These are phyloP conservation scores for Luidia sarsii DNA, from an alignment of 53 echinoderm and acorn worm species.

Conservation along the genomic window DNA sequence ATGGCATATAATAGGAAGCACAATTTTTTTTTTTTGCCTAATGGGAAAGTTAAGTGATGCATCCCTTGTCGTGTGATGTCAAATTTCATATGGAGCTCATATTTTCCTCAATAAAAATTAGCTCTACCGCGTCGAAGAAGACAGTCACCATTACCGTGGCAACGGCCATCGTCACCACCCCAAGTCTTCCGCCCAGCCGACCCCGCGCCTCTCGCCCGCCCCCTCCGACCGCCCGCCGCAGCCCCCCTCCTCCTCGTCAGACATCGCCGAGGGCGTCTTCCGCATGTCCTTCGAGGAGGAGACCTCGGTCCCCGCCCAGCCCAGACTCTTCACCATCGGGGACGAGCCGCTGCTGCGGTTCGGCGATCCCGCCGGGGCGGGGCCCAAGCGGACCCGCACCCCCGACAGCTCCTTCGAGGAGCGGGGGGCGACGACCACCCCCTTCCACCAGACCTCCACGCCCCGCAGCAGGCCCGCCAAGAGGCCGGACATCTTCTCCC, in stretches of 20 bases:
- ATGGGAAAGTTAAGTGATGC: too few species aligned
- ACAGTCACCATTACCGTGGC: slow-evolving; percentile 17
- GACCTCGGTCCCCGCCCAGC: slow-evolving; percentile 9
- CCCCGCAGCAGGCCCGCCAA: not conserved
- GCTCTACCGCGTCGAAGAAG: slow-evolving; percentile 35
- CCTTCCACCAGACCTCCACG: slow-evolving; percentile 43
- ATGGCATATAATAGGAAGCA: too few species aligned
- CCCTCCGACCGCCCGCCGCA: slow-evolving; percentile 17
- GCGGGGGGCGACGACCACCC: not conserved
- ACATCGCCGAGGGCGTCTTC: slow-evolving; percentile 25
- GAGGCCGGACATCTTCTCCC: slow-evolving; percentile 37
- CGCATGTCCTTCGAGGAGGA: slow-evolving; percentile 52
- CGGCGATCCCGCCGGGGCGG: not conserved
- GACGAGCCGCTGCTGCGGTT: slow-evolving; percentile 22
- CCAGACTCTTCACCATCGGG: slow-evolving; percentile 28
- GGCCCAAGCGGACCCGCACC: not conserved
- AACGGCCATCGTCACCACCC: slow-evolving; percentile 7
- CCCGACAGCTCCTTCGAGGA: not conserved
- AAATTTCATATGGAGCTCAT: not conserved
- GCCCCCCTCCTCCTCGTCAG: not conserved
- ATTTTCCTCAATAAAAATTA: not conserved
- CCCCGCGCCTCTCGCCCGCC: slow-evolving; percentile 7
- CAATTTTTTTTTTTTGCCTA: too few species aligned
- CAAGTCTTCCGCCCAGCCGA: slow-evolving; percentile 26
- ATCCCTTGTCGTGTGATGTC: too few species aligned